Evolutionary conservation across 2,113 vertebrate species (phyloP), one percentile per base, ranked within the genome.

Genomic region (Litocranius walleri): DNA sequence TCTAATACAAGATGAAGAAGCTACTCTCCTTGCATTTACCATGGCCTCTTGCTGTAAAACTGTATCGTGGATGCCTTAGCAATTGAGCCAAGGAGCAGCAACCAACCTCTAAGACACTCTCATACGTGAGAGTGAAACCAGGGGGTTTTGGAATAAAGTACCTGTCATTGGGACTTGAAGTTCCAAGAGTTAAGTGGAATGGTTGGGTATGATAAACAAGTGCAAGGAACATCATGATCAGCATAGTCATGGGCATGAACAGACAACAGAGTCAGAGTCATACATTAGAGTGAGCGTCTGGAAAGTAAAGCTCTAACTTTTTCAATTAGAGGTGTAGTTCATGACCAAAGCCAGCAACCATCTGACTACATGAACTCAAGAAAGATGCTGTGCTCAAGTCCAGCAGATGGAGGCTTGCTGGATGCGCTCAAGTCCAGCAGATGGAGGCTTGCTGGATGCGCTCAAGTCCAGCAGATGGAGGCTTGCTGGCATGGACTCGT

Each of bases 11-110:
- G 29, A 11, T 67, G 19, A 27, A 71, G 6, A 23, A 3, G 4
- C 7, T 29, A 30, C 30, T 23, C n/a, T 16, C 10, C 16, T 1
- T 21, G 40, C 9, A 7, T 59, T 54, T 86, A 43, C 7, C 21
- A 30, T 11, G 25, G 23, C 29, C 17, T 77, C 3, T 50, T 48
- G 25, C 71, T 43, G 3, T n/a, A 11, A 54, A 5, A 8, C 25
- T 1, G 3, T 1, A 13, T 16, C 23, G 1, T 19, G 36, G 2
- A 4, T 13, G 6, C n/a, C 16, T 29, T 23, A 45, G 52, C 33
- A 50, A 30, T 43, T 16, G 48, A 86, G 16, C 77, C 48, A 50
- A 43, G 19, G 17, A 40, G 25, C 19, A 36, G 19, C 12, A n/a
- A 29, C 48, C 14, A 40, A 40, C 43, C 11, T 45, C 23, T 33